These are phyloP conservation scores for Leucoma salicis DNA, from an alignment of 2,888 invertebrate species.

Conservation along the genomic window DNA sequence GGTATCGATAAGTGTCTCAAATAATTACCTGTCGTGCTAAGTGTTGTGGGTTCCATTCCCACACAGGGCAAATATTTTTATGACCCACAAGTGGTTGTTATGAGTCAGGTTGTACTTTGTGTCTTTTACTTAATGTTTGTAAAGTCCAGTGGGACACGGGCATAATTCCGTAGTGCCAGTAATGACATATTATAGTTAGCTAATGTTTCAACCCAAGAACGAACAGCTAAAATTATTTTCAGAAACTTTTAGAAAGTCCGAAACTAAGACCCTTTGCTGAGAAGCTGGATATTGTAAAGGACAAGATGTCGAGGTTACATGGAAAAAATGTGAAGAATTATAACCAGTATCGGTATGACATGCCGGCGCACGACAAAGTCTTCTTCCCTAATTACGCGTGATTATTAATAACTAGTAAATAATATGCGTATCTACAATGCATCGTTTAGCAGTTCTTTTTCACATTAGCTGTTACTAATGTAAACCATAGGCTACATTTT, in stretches of 20 bases:
- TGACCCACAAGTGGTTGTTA: too few species aligned
- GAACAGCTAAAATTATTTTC: conserved; percentile 45
- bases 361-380: conserved; percentile 41
- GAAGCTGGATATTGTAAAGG: conserved; percentile 31
- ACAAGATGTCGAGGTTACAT: conserved; percentile 33
- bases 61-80: too few species aligned
- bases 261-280: conserved; percentile 34
- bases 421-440: too few species aligned
- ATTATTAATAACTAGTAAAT: conserved; percentile 8
- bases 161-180: not conserved
- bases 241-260: conserved; percentile 49
- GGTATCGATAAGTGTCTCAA: too few species aligned
- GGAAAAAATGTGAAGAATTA: conserved; percentile 35
- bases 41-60: too few species aligned
- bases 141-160: too few species aligned
- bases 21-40: too few species aligned
- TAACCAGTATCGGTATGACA: conserved; percentile 48
- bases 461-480: too few species aligned
- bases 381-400: conserved; percentile 58
- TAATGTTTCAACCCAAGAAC: conserved; percentile 34
- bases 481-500: too few species aligned
- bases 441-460: too few species aligned
- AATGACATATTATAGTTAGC: not conserved
- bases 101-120: too few species aligned
- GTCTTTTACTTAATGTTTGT: too few species aligned